Base-by-base conservation (phyloP, 2,113 vertebrate genomes). In the Sakesphorus luctuosus region DNA sequence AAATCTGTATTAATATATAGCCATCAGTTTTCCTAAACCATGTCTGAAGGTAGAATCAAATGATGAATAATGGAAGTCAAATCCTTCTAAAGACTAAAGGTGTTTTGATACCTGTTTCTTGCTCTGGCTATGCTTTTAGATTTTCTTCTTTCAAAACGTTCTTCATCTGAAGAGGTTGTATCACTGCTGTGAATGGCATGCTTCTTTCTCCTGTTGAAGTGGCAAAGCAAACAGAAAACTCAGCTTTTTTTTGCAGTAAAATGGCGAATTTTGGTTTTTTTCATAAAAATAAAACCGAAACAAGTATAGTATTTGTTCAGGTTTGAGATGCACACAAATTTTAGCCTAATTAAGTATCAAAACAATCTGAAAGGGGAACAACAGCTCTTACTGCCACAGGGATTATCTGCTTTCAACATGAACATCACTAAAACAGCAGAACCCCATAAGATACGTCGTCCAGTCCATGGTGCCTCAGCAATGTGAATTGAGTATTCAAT, bases 181-280 rank as follows among this genome's bases (percentile, higher is more conserved):
- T 99, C 99, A 35, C 99, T 99, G 97, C 99, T 99, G 97, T 99
- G 99, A 97, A 99, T 99, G 89, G 99, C 99, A 52, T 99, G 99
- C 94, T 99, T 99, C 98, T 99, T 99, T 97, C 99, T 98, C 98
- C 99, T 99, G 71, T 76, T 83, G 18, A 95, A 95, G 92, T 10
- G 56, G 52, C 5, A 95, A 71, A 93, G 75, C 56, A 96, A 95
- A 92, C 44, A 73, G 35, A 84, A 83, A 82, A 83, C 7, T 93
- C 59, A 80, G 52, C 40, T 29, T 26, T 15, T 84, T 88, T 94
- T 36, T 58, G 53, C 25, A 73, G 84, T 0, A 53, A n/a, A 88
- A 74, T 5, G 12, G 13, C n/a, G 69, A 11, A 13, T 61, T 88
- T 49, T 55, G 35, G 47, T 62, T 53, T 50, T 80, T 89, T 40